Evolutionary conservation across 2,888 invertebrate genomes (phyloP).

Genomic region (Tortricodes alternella): DNA sequence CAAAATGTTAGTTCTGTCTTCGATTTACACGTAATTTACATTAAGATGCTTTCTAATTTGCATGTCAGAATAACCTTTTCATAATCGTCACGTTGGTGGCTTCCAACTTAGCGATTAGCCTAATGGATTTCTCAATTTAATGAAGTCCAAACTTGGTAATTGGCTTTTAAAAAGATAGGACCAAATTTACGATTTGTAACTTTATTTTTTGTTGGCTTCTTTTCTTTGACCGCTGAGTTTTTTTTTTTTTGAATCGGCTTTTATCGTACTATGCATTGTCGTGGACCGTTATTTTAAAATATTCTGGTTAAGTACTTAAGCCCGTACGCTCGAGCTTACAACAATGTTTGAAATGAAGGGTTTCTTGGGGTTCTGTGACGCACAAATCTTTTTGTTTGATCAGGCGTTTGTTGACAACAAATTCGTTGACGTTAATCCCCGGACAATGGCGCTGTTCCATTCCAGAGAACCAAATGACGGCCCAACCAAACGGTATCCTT

Average conservation of each 20-base stretch:
- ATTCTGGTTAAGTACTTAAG: slow-evolving; percentile 60
- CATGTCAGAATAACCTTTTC: slow-evolving; percentile 74
- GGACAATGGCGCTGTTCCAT: slow-evolving; percentile 76
- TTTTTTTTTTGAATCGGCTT: slow-evolving; percentile 33
- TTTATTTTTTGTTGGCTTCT: slow-evolving; percentile 43
- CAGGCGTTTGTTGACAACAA: slow-evolving; percentile 80
- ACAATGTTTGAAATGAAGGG: slow-evolving; percentile 66
- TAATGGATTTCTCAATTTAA: slow-evolving; percentile 79
- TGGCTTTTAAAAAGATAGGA: slow-evolving; percentile 71
- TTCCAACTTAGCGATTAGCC: slow-evolving; percentile 70
- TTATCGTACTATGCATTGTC: slow-evolving; percentile 41
- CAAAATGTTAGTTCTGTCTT: slow-evolving; percentile 60
- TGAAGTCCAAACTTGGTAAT: slow-evolving; percentile 70
- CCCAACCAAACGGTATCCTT: slow-evolving; percentile 60
- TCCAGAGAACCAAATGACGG: slow-evolving; percentile 57
- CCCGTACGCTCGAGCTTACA: slow-evolving; percentile 53
- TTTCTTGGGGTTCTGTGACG: slow-evolving; percentile 57
- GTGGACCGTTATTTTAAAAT: slow-evolving; percentile 49
- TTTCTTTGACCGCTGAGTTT: slow-evolving; percentile 40
- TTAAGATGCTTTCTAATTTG: slow-evolving; percentile 72
- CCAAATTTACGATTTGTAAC: slow-evolving; percentile 58
- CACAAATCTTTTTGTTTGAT: slow-evolving; percentile 77
- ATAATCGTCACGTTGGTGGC: slow-evolving; percentile 74
- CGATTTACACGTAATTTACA: slow-evolving; percentile 76
- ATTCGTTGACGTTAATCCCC: slow-evolving; percentile 80